Conservation (phyloP, 2,888 invertebrate species). For the Miltochrista miniata region DNA sequence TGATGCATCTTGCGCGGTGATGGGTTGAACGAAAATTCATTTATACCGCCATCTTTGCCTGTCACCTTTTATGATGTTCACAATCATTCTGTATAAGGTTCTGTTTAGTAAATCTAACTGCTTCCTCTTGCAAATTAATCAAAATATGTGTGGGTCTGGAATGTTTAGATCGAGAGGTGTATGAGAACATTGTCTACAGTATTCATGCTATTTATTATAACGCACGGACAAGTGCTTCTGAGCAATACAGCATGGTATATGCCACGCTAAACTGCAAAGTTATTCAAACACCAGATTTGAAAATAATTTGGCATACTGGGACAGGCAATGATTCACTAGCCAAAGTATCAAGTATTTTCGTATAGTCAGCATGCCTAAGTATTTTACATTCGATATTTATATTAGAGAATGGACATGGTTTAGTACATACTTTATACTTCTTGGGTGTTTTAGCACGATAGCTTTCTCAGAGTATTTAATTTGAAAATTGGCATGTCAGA, state of each 20-base stretch:
- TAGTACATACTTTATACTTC: slow-evolving; percentile 19
- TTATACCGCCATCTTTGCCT: too few species aligned
- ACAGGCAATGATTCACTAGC: slow-evolving; percentile 23
- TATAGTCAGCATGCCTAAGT: slow-evolving; percentile 30
- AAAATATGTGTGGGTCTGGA: slow-evolving; percentile 13
- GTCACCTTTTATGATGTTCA: too few species aligned
- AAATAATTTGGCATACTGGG: slow-evolving; percentile 25
- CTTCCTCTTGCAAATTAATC: slow-evolving; percentile 11
- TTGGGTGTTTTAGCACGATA: slow-evolving; percentile 49
- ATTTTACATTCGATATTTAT: slow-evolving; percentile 17
- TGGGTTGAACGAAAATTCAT: too few species aligned
- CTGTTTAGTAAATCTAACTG: too few species aligned
- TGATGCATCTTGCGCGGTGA: too few species aligned
- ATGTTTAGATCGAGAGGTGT: slow-evolving; percentile 25
- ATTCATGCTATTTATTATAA: slow-evolving; percentile 28
- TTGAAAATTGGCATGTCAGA: slow-evolving; percentile 17
- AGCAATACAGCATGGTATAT: slow-evolving; percentile 16
- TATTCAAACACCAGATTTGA: slow-evolving; percentile 33
- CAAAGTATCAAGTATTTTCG: slow-evolving; percentile 21
- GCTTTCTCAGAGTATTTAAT: slow-evolving; percentile 31
- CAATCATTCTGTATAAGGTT: too few species aligned
- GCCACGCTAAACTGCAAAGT: slow-evolving; percentile 30
- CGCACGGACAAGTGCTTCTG: slow-evolving; percentile 34
- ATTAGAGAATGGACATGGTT: slow-evolving; percentile 21
- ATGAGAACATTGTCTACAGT: slow-evolving; percentile 39